Evolutionary conservation across 2,797 vertebrate genomes (phyloP).

Genomic region (Streptopelia turtur): DNA sequence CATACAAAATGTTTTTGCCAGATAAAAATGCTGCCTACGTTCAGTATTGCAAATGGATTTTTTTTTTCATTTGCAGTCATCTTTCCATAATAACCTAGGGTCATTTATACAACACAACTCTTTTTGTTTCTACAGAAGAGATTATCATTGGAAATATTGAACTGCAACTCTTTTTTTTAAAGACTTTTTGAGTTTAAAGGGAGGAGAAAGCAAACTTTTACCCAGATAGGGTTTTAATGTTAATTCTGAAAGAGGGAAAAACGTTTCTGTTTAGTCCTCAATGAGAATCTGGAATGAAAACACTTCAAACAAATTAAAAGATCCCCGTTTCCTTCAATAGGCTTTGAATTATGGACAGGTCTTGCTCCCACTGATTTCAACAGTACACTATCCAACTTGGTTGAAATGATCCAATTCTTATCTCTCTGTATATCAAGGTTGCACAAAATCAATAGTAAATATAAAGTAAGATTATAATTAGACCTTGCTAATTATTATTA

Average conservation of each 20-base stretch:
- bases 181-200: neutral
- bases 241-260: neutral
- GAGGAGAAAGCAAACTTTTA: neutral
- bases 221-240: neutral
- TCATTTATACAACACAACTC: constrained; percentile 2
- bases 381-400: neutral
- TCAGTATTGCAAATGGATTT: constrained; percentile 34
- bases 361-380: constrained; percentile 18
- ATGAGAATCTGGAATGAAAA: neutral
- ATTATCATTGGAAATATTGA: neutral
- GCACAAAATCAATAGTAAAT: constrained; percentile 30
- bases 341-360: neutral
- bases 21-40: constrained; percentile 63
- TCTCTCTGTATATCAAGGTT: constrained; percentile 19
- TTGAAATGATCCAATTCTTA: neutral
- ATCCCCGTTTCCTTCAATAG: neutral
- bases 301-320: neutral
- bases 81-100: constrained; percentile 21
- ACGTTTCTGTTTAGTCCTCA: neutral
- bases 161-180: neutral
- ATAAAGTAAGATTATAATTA: constrained; percentile 35
- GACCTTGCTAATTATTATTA: constrained; percentile 5
- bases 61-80: constrained; percentile 21
- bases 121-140: constrained; percentile 31
- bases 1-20: constrained; percentile 66